Percentiles rank a stretch among this genome's conserved stretches.
Evolutionary conservation across 2,888 invertebrate genomes (phyloP).

Genomic region (Xestia xanthographa): DNA sequence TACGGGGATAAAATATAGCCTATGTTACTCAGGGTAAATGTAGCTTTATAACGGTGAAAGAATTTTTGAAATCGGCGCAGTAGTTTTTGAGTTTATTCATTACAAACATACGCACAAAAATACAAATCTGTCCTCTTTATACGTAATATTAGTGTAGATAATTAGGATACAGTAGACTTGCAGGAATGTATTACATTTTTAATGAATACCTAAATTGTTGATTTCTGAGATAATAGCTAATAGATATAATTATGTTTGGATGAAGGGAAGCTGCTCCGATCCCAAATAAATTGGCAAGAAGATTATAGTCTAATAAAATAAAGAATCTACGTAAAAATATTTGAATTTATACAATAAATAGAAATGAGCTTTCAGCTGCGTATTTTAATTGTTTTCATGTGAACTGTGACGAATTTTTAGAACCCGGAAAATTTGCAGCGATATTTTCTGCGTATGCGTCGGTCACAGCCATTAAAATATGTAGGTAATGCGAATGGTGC

Average conservation of each 20-base stretch:
- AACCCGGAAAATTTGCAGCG: neutral
- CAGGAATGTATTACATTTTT: neutral
- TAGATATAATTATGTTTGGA: too few species aligned
- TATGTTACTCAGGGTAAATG: too few species aligned
- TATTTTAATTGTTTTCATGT: neutral
- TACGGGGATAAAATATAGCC: too few species aligned
- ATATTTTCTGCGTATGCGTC: constrained; percentile 21
- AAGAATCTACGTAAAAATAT: too few species aligned
- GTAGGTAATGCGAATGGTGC: constrained; percentile 2
- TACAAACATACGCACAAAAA: too few species aligned
- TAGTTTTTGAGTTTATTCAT: too few species aligned
- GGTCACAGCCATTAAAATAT: constrained; percentile 20
- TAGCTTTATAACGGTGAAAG: too few species aligned
- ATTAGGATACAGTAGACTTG: too few species aligned
- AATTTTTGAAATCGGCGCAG: too few species aligned
- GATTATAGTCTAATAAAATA: too few species aligned
- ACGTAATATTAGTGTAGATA: too few species aligned
- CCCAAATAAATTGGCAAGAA: neutral
- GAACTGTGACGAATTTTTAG: constrained; percentile 6
- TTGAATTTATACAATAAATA: neutral
- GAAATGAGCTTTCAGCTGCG: neutral
- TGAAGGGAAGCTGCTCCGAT: neutral
- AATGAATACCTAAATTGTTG: neutral
- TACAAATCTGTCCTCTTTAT: too few species aligned
- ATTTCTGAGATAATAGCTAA: neutral